Conservation (phyloP, 2,888 invertebrate genomes). For the Amblyjoppa proteus region DNA sequence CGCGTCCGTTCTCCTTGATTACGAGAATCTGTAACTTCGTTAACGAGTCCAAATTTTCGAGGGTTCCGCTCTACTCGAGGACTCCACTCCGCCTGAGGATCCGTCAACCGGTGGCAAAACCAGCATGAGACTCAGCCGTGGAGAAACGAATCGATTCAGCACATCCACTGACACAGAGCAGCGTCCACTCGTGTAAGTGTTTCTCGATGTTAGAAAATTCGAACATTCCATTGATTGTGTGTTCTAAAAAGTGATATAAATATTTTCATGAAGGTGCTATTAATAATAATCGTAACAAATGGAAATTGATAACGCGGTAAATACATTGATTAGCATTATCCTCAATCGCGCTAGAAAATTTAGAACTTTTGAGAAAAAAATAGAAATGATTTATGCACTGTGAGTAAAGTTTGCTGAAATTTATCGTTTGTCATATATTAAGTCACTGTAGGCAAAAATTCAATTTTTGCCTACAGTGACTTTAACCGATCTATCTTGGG, state of each 20-base stretch:
- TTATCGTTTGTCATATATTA: no score
- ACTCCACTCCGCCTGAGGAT: constrained; percentile 65
- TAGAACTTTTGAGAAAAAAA: no score
- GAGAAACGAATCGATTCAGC: constrained; percentile 74
- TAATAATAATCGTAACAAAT: neutral
- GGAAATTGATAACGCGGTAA: neutral
- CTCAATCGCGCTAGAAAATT: no score
- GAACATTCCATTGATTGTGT: neutral
- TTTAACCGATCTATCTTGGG: no score
- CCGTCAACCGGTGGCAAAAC: constrained; percentile 62
- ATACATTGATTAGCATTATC: neutral
- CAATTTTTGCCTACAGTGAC: neutral
- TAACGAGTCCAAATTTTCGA: constrained; percentile 78
- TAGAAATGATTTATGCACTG: no score
- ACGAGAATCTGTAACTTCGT: constrained; percentile 83
- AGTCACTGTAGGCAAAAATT: neutral
- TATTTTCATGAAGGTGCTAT: neutral
- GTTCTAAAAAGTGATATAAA: neutral
- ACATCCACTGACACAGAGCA: constrained; percentile 61
- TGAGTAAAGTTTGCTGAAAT: no score
- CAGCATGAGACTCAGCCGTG: constrained; percentile 47
- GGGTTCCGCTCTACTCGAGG: constrained; percentile 41
- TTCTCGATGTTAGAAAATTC: neutral
- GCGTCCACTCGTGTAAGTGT: constrained; percentile 60
- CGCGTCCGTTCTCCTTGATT: constrained; percentile 79